phyloP scores from a whole-genome alignment of 2,797 vertebrate species.

The Tenualosa thibaudeaui region DNA sequence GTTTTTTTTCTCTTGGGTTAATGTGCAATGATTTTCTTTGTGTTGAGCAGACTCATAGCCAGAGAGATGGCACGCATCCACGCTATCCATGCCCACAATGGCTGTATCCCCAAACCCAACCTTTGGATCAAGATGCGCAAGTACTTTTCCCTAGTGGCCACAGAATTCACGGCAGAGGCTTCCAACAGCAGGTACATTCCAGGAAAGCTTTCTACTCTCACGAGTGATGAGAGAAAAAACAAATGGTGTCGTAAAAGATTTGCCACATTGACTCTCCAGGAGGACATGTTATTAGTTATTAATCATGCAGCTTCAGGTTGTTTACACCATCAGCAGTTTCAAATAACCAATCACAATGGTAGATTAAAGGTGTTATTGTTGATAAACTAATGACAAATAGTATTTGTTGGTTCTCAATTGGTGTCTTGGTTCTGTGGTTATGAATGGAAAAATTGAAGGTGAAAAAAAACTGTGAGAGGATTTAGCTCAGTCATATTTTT shows the following conservation, averaged over 20 bases:
- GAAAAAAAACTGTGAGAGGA: neutral
- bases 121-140: constrained; percentile 92
- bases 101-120: constrained; percentile 90
- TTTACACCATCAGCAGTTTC: neutral
- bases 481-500: neutral
- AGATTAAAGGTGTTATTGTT: neutral
- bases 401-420: neutral
- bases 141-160: constrained; percentile 89
- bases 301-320: neutral
- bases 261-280: neutral
- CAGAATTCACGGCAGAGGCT: constrained; percentile 84
- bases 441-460: neutral
- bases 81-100: constrained; percentile 89
- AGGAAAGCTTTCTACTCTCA: neutral
- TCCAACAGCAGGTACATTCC: constrained; percentile 80
- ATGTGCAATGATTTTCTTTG: neutral
- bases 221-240: too few species aligned
- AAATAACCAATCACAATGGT: neutral
- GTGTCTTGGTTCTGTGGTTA: neutral
- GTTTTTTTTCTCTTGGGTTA: neutral
- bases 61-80: constrained; percentile 94
- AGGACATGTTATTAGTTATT: neutral
- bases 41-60: constrained; percentile 81
- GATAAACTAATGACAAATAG: neutral
- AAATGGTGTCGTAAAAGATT: neutral